Base-by-base conservation (phyloP, 1,140 invertebrate species). In the Gonatopus flavifemur region DNA sequence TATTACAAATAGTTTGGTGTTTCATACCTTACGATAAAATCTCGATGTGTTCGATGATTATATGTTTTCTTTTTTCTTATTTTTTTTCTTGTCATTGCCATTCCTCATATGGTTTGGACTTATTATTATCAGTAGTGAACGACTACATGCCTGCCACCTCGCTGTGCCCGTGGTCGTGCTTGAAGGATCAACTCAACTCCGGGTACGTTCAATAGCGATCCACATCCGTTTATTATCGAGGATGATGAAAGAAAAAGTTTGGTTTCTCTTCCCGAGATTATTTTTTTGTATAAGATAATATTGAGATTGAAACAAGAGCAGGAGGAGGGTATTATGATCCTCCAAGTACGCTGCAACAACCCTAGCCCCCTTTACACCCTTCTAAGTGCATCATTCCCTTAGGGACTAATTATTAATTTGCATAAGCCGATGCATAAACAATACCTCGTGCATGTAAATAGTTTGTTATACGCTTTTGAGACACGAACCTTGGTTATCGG, bases 111-210 rank as follows among this genome's bases (percentile, higher is more conserved):
- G 48, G 46, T 59, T 59, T 56, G 46, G 49, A 67, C 55, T 57
- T 62, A 58, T n/a, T n/a, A n/a, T n/a, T n/a, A 36, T 47, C 44
- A n/a, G n/a, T n/a, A 64, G 59, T 67, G 65, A 60, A 62, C 58
- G 69, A 54, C 57, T 68, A 66, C 67, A 64, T 70, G 67, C 69
- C 67, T 70, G 67, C 69, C 61, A 67, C 65, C 66, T 69, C 63
- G 65, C 67, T 68, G 51, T 64, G 64, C 58, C 67, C 67, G 51
- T 64, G 64, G 56, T 64, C 64, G 64, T 64, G 60, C 62, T 69
- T 70, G 68, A 65, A 70, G 68, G 67, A 70, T 70, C 68, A 64
- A 52, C 56, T 49, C 47, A n/a, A n/a, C n/a, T n/a, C n/a, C n/a
- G n/a, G n/a, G n/a, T n/a, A n/a, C n/a, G n/a, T n/a, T n/a, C n/a